A percentile compares a stretch with the other conserved stretches of the same genome.
These are phyloP conservation scores for Psix sp. DNA, from an alignment of 1,140 invertebrate species.

Conservation along the genomic window DNA sequence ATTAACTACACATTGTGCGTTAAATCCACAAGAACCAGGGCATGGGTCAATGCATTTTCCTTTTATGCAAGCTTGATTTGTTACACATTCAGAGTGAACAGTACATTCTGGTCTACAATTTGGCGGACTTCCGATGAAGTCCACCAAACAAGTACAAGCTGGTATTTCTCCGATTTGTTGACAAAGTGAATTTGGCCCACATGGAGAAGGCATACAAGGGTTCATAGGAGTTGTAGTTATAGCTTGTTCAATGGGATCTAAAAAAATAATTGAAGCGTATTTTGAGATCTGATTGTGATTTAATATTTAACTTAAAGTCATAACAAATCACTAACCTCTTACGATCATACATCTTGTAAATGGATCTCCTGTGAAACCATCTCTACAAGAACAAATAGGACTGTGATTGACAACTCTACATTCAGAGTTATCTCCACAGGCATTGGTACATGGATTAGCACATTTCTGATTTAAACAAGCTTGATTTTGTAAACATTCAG, in stretches of 20 bases:
- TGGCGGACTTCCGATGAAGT: slow-evolving; percentile 79
- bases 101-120: slow-evolving; percentile 78
- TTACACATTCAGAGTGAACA: slow-evolving; percentile 77
- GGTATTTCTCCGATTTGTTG: slow-evolving; percentile 78
- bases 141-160: slow-evolving; percentile 78
- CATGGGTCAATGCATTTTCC: slow-evolving; percentile 78
- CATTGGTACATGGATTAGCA: slow-evolving; percentile 74
- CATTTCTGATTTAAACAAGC: slow-evolving; percentile 78
- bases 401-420: slow-evolving; percentile 74
- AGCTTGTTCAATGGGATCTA: slow-evolving; percentile 20
- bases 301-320: too few species aligned
- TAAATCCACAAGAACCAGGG: slow-evolving; percentile 78
- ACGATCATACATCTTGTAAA: slow-evolving; percentile 75
- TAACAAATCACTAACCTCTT: slow-evolving; percentile 54
- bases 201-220: slow-evolving; percentile 83
- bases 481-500: slow-evolving; percentile 73
- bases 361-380: slow-evolving; percentile 77
- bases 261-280: too few species aligned
- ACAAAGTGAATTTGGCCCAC: slow-evolving; percentile 81
- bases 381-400: slow-evolving; percentile 75
- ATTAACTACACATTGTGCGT: slow-evolving; percentile 77
- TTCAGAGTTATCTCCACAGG: slow-evolving; percentile 76
- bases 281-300: too few species aligned
- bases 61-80: slow-evolving; percentile 76
- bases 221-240: slow-evolving; percentile 72